Conservation (phyloP, 2,113 vertebrate species). For the Hydropotes inermis region DNA sequence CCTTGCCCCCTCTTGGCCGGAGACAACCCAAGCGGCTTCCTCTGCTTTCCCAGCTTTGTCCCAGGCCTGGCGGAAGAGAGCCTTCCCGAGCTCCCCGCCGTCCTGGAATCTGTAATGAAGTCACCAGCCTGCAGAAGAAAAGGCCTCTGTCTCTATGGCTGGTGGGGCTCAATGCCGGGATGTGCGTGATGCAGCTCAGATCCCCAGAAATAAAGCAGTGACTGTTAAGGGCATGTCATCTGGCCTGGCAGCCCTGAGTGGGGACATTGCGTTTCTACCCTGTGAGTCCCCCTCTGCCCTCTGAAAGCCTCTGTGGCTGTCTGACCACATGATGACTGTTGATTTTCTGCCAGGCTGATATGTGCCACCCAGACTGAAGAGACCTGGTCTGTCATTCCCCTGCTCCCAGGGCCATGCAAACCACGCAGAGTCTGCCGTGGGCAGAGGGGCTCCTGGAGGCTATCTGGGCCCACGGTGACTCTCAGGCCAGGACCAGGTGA, state of each 20-base stretch:
- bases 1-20: neutral
- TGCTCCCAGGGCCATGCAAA: neutral
- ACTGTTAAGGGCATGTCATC: constrained; percentile 55
- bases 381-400: neutral
- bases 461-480: fast-evolving
- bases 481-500: neutral
- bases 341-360: neutral
- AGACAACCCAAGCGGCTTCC: fast-evolving
- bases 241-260: constrained; percentile 42
- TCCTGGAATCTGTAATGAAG: constrained; percentile 47
- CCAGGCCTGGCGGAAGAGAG: neutral
- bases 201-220: constrained; percentile 41
- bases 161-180: neutral
- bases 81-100: neutral
- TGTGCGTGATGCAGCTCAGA: neutral
- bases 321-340: neutral
- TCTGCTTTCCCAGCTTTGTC: constrained; percentile 21
- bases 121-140: constrained; percentile 44
- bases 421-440: fast-evolving
- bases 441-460: neutral
- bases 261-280: neutral
- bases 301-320: neutral
- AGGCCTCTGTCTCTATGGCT: constrained; percentile 54
- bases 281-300: neutral
- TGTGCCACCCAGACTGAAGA: neutral